Conservation (phyloP, 2,113 vertebrate genomes). For the Microcebus lehilahytsara region DNA sequence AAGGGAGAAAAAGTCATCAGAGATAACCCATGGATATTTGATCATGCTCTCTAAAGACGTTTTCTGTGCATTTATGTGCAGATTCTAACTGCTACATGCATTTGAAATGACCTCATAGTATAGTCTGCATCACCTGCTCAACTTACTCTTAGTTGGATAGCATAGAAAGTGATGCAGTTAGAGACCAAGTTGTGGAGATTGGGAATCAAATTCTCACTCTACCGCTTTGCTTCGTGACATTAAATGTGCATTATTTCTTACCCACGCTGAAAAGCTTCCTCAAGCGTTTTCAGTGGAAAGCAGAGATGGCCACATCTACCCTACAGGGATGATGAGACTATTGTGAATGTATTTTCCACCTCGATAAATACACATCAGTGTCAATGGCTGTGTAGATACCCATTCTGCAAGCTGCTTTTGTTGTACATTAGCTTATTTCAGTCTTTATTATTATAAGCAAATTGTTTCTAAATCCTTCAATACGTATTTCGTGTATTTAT, state of each 20-base stretch:
- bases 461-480: neutral
- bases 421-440: neutral
- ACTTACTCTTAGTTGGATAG: neutral
- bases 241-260: too few relatives aligned
- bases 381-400: neutral
- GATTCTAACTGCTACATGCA: accelerated
- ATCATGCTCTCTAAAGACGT: neutral
- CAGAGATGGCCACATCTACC: neutral
- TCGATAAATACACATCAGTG: too few relatives aligned
- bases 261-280: neutral
- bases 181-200: too few relatives aligned
- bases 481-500: neutral
- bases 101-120: accelerated
- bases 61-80: too few relatives aligned
- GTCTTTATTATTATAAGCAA: neutral
- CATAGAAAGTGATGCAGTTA: too few relatives aligned
- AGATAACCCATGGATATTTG: neutral
- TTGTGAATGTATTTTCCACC: accelerated
- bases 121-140: too few relatives aligned
- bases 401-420: neutral
- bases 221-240: neutral
- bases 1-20: neutral
- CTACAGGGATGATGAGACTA: accelerated
- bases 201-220: neutral
- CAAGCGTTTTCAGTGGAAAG: neutral